Conservation (phyloP, 2,888 invertebrate species). For the Xiphydria camelus region DNA sequence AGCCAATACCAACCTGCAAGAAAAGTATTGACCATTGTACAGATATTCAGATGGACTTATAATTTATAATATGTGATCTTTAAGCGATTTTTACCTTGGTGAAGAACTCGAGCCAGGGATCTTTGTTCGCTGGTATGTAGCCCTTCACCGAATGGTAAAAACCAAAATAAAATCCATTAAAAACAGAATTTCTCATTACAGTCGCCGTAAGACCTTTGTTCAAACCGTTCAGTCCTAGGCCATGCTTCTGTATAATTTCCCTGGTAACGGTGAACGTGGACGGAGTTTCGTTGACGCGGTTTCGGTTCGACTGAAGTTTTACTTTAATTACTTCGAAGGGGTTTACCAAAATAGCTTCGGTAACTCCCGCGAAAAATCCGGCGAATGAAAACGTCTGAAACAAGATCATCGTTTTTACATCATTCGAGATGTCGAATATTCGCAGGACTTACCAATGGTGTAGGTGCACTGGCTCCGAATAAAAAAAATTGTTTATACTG, state of each 20-base stretch:
- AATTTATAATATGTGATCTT: neutral
- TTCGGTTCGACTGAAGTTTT: slow-evolving; percentile 76
- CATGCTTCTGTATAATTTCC: slow-evolving; percentile 74
- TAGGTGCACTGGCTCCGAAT: slow-evolving; percentile 75
- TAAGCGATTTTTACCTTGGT: slow-evolving; percentile 64
- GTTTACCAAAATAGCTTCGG: slow-evolving; percentile 91
- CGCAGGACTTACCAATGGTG: slow-evolving; percentile 69
- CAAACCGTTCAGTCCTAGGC: slow-evolving; percentile 78
- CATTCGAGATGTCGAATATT: neutral
- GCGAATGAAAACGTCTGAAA: slow-evolving; percentile 85
- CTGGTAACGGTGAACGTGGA: slow-evolving; percentile 81
- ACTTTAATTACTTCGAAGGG: slow-evolving; percentile 97
- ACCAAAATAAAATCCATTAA: slow-evolving; percentile 94
- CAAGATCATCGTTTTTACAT: slow-evolving; percentile 9
- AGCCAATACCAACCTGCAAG: slow-evolving; percentile 71
- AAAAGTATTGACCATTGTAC: too few relatives aligned
- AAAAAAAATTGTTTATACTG: slow-evolving; percentile 86
- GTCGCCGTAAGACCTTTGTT: slow-evolving; percentile 90
- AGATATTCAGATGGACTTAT: slow-evolving; percentile 3
- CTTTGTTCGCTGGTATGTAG: slow-evolving; percentile 69
- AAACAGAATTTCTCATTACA: slow-evolving; percentile 84
- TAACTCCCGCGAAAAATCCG: slow-evolving; percentile 84
- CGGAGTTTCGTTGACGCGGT: slow-evolving; percentile 66
- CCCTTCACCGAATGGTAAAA: slow-evolving; percentile 92
- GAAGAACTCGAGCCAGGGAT: slow-evolving; percentile 70